Evolutionary conservation across 2,888 invertebrate species (phyloP).

Genomic region (Agrochola litura): DNA sequence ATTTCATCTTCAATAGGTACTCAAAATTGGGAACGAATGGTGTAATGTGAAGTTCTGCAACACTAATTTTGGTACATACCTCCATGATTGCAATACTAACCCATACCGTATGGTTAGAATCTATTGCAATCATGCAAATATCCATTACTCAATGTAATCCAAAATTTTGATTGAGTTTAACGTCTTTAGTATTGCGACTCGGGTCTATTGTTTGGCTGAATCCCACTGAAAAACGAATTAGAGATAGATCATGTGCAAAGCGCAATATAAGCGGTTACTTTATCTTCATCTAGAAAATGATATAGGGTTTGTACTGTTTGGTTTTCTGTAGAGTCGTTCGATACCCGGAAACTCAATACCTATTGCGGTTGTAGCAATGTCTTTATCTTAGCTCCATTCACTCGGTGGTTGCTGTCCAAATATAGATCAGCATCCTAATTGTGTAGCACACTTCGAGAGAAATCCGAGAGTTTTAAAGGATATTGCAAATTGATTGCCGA

Average conservation of each 20-base stretch:
- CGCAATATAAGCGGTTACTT: too few species aligned
- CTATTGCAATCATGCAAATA: constrained; percentile 35
- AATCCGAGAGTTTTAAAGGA: too few species aligned
- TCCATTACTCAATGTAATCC: constrained; percentile 29
- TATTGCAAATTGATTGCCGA: too few species aligned
- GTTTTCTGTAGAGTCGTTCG: constrained; percentile 5
- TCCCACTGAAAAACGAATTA: neutral
- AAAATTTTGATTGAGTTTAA: constrained; percentile 27
- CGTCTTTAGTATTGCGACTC: neutral
- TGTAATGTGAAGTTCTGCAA: constrained; percentile 50
- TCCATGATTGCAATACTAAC: constrained; percentile 26
- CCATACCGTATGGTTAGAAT: constrained; percentile 10
- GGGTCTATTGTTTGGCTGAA: constrained; percentile 25
- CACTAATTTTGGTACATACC: constrained; percentile 9
- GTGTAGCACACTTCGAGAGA: too few species aligned
- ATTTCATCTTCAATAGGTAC: constrained; percentile 50
- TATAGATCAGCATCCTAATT: neutral
- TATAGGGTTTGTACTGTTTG: neutral
- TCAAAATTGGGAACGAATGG: constrained; percentile 24
- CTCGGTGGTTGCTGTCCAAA: constrained; percentile 1
- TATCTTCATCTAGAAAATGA: neutral
- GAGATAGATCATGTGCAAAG: neutral
- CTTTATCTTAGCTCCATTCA: constrained; percentile 14
- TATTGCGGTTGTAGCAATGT: constrained; percentile 6
- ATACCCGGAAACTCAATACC: neutral